Conservation (phyloP, 1,140 invertebrate species). For the Drusus annulatus region DNA sequence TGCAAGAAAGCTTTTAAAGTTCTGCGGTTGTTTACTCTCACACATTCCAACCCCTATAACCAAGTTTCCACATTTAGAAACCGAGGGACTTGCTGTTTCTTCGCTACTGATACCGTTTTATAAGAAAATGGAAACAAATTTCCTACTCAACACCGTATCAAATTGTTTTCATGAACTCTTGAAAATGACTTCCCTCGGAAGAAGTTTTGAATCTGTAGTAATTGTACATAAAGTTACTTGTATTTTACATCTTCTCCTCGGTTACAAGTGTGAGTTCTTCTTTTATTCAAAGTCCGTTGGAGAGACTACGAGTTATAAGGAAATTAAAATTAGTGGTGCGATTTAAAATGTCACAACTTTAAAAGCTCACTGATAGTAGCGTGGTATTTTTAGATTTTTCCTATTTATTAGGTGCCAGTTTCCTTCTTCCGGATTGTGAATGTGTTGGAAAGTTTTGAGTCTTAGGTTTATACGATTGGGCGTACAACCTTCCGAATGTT, state of each 20-base stretch:
- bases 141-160: not conserved
- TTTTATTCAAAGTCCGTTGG: not conserved
- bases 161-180: slow-evolving; percentile 19
- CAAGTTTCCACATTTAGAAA: slow-evolving; percentile 13
- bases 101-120: slow-evolving; percentile 6
- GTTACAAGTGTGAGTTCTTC: not conserved
- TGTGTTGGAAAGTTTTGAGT: not conserved
- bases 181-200: slow-evolving; percentile 5
- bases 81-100: not conserved
- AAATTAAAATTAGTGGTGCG: not conserved
- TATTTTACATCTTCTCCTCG: not conserved
- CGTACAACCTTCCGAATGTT: slow-evolving; percentile 51
- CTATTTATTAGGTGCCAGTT: not conserved
- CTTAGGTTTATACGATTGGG: slow-evolving; percentile 19
- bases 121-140: slow-evolving; percentile 22
- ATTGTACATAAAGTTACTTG: not conserved
- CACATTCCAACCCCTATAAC: not conserved
- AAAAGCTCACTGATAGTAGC: too few relatives aligned
- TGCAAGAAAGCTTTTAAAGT: slow-evolving; percentile 15
- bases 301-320: too few relatives aligned
- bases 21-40: not conserved
- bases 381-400: not conserved
- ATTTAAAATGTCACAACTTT: not conserved
- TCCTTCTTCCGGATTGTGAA: not conserved
- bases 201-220: not conserved